A percentile compares a stretch with the other conserved stretches of the same genome.
phyloP scores from a whole-genome alignment of 2,888 invertebrate species.

The Tinea semifulvella region DNA sequence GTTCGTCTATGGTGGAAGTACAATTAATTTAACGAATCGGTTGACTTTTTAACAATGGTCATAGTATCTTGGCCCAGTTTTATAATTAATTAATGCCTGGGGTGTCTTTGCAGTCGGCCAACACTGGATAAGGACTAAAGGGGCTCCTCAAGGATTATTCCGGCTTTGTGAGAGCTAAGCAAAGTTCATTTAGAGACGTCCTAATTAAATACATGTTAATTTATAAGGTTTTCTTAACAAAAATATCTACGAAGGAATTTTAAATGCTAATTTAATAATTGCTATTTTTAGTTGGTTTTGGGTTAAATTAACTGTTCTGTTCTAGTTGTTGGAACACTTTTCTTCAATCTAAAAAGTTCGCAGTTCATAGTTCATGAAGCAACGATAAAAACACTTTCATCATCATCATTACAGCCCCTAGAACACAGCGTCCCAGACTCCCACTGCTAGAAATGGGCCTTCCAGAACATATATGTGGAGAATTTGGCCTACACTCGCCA shows the following conservation, averaged over 20 bases:
- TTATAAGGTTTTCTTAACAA: slow-evolving; percentile 6
- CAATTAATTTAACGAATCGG: slow-evolving; percentile 19
- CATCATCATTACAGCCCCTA: no score
- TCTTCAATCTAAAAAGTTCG: no score
- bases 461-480: no score
- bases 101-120: slow-evolving; percentile 14
- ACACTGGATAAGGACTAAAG: slow-evolving; percentile 16
- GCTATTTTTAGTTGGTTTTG: no score
- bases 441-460: no score
- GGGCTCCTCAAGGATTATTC: slow-evolving; percentile 20
- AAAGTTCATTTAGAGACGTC: slow-evolving; percentile 19
- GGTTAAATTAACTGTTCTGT: no score
- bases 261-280: slow-evolving; percentile 6
- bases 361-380: no score
- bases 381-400: no score
- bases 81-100: slow-evolving; percentile 38
- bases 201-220: slow-evolving; percentile 11
- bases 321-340: no score
- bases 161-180: slow-evolving; percentile 19
- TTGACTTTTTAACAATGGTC: slow-evolving; percentile 22
- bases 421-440: no score
- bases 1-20: slow-evolving; percentile 1
- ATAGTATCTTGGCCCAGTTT: slow-evolving; percentile 28
- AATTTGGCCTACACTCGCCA: no score
- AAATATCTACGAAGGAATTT: background rate